These are phyloP conservation scores for Anoplius nigerrimus DNA, from an alignment of 2,888 invertebrate species.

Conservation along the genomic window DNA sequence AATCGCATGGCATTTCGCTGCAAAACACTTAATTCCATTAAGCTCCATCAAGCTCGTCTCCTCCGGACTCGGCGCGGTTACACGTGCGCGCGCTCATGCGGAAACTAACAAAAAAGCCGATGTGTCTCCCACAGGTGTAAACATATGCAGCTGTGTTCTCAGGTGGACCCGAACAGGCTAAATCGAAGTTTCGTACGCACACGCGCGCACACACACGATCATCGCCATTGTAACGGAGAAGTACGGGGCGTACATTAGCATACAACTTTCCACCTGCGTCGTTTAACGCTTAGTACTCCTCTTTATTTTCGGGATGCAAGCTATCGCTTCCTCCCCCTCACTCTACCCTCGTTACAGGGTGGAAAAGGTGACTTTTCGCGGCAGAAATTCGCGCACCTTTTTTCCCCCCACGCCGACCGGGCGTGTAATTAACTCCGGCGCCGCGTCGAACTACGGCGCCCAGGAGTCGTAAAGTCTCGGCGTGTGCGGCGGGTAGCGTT, in stretches of 20 bases:
- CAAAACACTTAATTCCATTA: slow-evolving; percentile 30
- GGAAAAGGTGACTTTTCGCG: no score
- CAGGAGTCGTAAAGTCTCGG: slow-evolving; percentile 3
- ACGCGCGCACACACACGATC: slow-evolving; percentile 2
- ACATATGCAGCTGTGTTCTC: slow-evolving; percentile 45
- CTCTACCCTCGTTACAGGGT: no score
- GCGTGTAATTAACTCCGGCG: no score
- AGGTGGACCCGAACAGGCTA: slow-evolving; percentile 30
- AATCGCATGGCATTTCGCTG: slow-evolving; percentile 16
- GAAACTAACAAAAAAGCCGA: slow-evolving; percentile 39
- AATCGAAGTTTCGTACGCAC: not conserved
- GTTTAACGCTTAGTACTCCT: no score
- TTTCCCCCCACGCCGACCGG: no score
- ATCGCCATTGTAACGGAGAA: no score
- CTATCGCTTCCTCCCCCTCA: no score
- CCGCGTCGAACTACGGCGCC: no score
- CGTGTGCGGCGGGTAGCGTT: slow-evolving; percentile 21
- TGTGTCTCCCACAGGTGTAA: slow-evolving; percentile 31
- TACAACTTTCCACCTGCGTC: no score
- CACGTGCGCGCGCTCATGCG: slow-evolving; percentile 38
- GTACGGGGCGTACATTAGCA: no score
- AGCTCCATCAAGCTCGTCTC: slow-evolving; percentile 31
- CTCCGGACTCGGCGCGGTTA: slow-evolving; percentile 9
- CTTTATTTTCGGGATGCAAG: no score
- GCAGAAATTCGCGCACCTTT: no score